Evolutionary conservation across 1,140 invertebrate species (phyloP), one percentile per base, ranked within the genome.

Genomic region (Bombus consobrinus): DNA sequence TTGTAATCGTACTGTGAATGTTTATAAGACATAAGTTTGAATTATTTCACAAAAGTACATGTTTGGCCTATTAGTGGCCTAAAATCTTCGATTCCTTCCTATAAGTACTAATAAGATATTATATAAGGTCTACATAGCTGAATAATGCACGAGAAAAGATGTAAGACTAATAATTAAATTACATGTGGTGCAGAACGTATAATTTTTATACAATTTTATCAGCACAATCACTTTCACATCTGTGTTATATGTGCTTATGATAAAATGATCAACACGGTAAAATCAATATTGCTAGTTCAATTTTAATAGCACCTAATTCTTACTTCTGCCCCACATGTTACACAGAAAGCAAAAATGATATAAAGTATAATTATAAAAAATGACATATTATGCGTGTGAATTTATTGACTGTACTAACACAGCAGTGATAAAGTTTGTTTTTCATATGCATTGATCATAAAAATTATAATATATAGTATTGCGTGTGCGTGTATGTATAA

Each of bases 81-180:
- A 85, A 85, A 73, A 75, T 75, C 53, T 85, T 81, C 76, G 86
- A 87, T 87, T 87, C 86, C 86, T 87, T 90, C 79, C 79, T 90
- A 39, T 88, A 90, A 90, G 68, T 86, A 90, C 66, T 90, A 78
- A 82, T 88, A 90, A 87, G 62, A 74, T 90, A 80, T 84, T 64
- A 41, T 80, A 75, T 90, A 90, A 84, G 89, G 59, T 88, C 62
- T 88, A 84, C 43, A 88, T 72, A 86, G 82, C 59, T 83, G 64
- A 89, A 78, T 85, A 72, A 82, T 47, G 41, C 79, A 73, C 85
- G 69, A 62, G 41, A 81, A 73, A 86, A 84, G 83, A 78, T 64
- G 83, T 86, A 86, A 87, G 89, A 90, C 69, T 90, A 90, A 87
- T 37, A 81, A 72, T 47, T 81, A 80, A 72, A 80, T 81, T 81